Base-by-base conservation (phyloP, 2,113 vertebrate genomes). In the Macaca nemestrina region DNA sequence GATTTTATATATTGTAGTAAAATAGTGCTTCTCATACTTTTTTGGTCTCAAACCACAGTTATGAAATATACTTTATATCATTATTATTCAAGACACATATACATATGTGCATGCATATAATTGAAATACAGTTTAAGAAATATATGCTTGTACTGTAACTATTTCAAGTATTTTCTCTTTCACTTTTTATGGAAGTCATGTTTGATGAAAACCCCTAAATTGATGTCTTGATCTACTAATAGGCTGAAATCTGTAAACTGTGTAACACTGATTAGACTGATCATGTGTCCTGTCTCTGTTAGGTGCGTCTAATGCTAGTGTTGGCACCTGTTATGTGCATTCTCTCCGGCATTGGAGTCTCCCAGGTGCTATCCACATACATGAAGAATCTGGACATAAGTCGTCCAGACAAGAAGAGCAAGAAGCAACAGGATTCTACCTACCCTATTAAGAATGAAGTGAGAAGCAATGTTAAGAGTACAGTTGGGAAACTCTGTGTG, bases 371-470 rank as follows among this genome's bases (percentile, higher is more conserved):
- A 16, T 99, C 99, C 86, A 99, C 99, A 30, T 99, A 99, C 96
- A 99, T 99, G 99, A 99, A 99, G 99, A 99, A 99, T 98, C 97
- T 99, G 98, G 99, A 99, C 27, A 99, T 99, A 96, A 99, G 99
- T 98, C 99, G 99, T 32, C 99, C 99, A 0, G 99, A 99, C 98
- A 99, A 99, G 98, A 99, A 99, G 97, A 98, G 97, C 98, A 99
- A 99, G 98, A 99, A 99, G 96, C 99, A 99, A 95, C 99, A 99
- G 80, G 99, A 99, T 93, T 98, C 99, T 90, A 99, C 99, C 22
- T 99, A 99, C 97, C 99, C 99, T 68, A 99, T 99, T 97, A 99
- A 99, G 97, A 99, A 99, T 0, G 99, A 99, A 98, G 99, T 99
- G 90, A 96, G 97, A 3, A 76, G 16, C 48, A 93, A 57, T 23